Conservation (phyloP, 2,113 vertebrate species). For the Misgurnus mizolepis region DNA sequence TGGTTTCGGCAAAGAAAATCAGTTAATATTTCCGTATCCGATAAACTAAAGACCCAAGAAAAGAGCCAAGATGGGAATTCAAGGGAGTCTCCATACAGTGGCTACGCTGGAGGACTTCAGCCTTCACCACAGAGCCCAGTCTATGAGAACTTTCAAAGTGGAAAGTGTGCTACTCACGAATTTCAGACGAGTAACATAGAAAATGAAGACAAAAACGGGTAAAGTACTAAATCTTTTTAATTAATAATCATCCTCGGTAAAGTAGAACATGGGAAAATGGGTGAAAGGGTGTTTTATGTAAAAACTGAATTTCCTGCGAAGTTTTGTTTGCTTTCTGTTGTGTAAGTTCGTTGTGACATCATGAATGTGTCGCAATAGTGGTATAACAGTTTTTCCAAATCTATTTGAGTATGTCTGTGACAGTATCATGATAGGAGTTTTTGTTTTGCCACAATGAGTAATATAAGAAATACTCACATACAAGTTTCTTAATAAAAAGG, state of each 20-base stretch:
- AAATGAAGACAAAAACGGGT: conserved; percentile 42
- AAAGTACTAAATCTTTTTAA: not conserved
- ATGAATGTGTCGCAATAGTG: conserved; percentile 14
- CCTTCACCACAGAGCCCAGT: conserved; percentile 50
- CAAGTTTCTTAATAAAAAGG: too few relatives aligned
- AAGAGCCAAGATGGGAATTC: conserved; percentile 2
- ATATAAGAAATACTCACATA: too few relatives aligned
- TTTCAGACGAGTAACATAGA: not conserved
- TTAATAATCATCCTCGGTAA: not conserved
- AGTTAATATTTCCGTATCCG: conserved; percentile 6
- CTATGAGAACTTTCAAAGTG: conserved; percentile 67
- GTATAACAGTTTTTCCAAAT: not conserved
- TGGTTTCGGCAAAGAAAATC: conserved; percentile 50
- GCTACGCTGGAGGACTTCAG: conserved; percentile 2
- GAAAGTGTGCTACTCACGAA: not conserved
- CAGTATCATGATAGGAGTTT: not conserved
- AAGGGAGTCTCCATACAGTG: conserved; percentile 31
- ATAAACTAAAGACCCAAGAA: conserved; percentile 6
- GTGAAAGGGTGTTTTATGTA: not conserved
- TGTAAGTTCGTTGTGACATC: conserved; percentile 15
- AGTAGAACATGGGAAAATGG: not conserved
- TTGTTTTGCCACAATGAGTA: not conserved
- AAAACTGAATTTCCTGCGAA: not conserved
- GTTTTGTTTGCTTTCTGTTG: conserved; percentile 6
- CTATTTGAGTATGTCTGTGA: not conserved